Base-by-base conservation (phyloP, 2,113 vertebrate species). In the Silurus glanis region DNA sequence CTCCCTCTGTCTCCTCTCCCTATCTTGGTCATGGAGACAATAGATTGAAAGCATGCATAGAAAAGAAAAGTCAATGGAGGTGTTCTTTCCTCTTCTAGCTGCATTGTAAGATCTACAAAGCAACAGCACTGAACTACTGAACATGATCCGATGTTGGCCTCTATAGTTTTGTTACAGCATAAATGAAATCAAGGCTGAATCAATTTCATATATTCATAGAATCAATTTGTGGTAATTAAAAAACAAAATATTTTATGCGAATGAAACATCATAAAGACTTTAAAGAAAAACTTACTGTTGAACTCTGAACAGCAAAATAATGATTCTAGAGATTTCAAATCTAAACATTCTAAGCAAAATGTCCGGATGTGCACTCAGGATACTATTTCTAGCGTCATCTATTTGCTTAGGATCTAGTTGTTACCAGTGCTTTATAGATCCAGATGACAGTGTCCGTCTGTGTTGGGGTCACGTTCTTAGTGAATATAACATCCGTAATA, bases 1-100 rank as follows among this genome's bases (percentile, higher is more conserved):
- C 86, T 83, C 86, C 84, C 80, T 89, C 82, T 78, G 83, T 72
- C 84, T 82, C 28, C 91, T 91, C 89, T 21, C 93, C 90, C 88
- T 90, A 90, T 90, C 93, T 92, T 91, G 90, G 92, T 94, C 92
- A 37, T 95, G 94, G 90, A 94, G 91, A 94, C 94, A 95, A 94
- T 94, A 91, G 93, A 92, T 92, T 82, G 82, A 87, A 92, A n/a
- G 56, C 51, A 80, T 13, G 55, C 13, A 66, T 78, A 92, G 88
- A 85, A 86, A 82, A 83, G 74, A 59, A 83, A 55, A 82, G 86
- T 80, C 49, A 76, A 6, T 51, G 37, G 23, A 72, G 21, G 21
- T 74, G 71, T 49, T 53, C 5, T 76, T 75, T 53, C 21, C 9
- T 53, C 10, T 75, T 75, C 19, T 51, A 81, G 19, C 45, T 67